Evolutionary conservation across 2,113 vertebrate species (phyloP).

Genomic region (Sorex araneus): DNA sequence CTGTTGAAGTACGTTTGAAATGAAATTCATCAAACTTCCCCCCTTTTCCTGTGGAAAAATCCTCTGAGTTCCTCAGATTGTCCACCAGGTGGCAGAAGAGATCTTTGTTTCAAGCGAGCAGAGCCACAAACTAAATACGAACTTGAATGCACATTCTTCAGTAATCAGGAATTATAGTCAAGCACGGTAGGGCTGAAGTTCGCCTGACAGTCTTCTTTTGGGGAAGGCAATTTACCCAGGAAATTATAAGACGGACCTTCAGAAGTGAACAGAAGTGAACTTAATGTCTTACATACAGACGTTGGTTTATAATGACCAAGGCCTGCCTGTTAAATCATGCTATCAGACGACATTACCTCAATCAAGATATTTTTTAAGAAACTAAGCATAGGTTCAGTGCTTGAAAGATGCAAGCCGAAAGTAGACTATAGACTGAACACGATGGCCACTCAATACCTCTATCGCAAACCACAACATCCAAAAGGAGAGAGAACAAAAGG

Average conservation of each 20-base stretch:
- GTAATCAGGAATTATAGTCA: neutral
- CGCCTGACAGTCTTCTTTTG: neutral
- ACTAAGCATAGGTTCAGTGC: too few relatives aligned
- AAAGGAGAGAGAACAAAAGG: too few relatives aligned
- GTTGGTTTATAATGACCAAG: neutral
- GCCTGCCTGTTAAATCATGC: neutral
- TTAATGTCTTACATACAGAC: neutral
- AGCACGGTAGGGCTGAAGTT: neutral
- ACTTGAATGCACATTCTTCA: neutral
- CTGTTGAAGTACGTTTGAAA: slow-evolving; percentile 86
- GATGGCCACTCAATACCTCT: too few relatives aligned
- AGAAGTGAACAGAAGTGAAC: too few relatives aligned
- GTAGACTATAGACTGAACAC: too few relatives aligned
- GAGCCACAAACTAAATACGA: rapidly evolving
- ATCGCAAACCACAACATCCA: too few relatives aligned
- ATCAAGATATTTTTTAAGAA: neutral
- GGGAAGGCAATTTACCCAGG: neutral
- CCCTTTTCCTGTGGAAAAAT: slow-evolving; percentile 82
- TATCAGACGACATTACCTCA: neutral
- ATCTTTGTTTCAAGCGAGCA: slow-evolving; percentile 26
- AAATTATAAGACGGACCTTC: neutral
- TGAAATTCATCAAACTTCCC: slow-evolving; percentile 84
- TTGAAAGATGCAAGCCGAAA: too few relatives aligned
- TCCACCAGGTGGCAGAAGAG: slow-evolving; percentile 89
- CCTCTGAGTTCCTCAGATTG: slow-evolving; percentile 66